phyloP scores from a whole-genome alignment of 2,113 vertebrate genomes.

The Centropus unirufus region DNA sequence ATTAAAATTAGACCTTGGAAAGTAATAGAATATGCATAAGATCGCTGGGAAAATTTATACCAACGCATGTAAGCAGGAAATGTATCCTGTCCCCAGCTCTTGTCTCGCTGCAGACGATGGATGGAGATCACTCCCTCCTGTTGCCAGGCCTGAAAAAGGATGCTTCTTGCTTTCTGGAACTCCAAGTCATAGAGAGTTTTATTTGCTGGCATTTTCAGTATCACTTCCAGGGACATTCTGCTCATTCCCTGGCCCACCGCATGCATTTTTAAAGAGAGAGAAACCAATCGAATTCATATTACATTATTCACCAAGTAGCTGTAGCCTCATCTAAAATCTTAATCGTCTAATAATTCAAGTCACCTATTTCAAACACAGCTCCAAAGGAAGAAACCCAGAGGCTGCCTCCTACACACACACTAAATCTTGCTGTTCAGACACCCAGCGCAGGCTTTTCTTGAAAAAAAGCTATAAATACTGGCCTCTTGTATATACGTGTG shows the following conservation, averaged over 20 bases:
- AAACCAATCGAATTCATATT: slow-evolving; percentile 1
- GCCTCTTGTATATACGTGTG: background rate
- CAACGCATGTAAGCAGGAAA: too few species aligned
- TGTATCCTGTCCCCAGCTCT: too few species aligned
- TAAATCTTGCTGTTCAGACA: background rate
- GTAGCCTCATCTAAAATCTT: slow-evolving; percentile 27
- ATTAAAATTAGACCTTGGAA: too few species aligned
- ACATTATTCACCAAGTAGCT: slow-evolving; percentile 54
- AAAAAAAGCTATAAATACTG: slow-evolving; percentile 10
- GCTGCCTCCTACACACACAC: background rate
- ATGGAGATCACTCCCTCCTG: too few species aligned
- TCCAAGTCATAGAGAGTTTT: too few species aligned
- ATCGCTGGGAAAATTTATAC: too few species aligned
- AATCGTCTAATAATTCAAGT: slow-evolving; percentile 46
- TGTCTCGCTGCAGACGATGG: too few species aligned
- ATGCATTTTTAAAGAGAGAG: slow-evolving; percentile 47
- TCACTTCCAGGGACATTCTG: background rate
- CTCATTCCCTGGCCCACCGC: background rate
- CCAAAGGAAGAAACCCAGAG: background rate
- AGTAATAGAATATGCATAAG: too few species aligned
- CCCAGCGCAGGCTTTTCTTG: background rate
- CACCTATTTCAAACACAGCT: background rate
- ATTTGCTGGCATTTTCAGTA: too few species aligned
- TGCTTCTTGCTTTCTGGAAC: too few species aligned
- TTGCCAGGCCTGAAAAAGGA: too few species aligned